A percentile compares a stretch with the other conserved stretches of the same genome.
These are phyloP conservation scores for Caradrina kadenii DNA, from an alignment of 2,888 invertebrate species.

Conservation along the genomic window DNA sequence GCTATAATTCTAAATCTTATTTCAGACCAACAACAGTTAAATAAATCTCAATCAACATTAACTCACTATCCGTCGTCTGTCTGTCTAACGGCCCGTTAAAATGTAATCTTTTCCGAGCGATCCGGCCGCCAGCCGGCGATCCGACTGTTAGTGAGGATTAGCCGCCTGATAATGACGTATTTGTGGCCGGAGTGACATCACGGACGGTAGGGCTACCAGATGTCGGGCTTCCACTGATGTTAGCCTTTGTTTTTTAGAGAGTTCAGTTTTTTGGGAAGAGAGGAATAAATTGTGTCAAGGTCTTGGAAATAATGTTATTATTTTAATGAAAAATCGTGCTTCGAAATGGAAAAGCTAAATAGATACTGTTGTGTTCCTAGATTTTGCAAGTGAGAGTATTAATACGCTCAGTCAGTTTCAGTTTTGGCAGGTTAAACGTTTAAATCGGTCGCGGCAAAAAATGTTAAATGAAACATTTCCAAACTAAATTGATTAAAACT, in stretches of 20 bases:
- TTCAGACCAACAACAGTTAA: slow-evolving; percentile 26
- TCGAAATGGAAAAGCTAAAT: too few species aligned
- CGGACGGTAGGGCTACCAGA: slow-evolving; percentile 37
- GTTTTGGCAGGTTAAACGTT: too few species aligned
- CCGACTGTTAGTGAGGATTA: slow-evolving; percentile 59
- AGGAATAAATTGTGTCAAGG: not conserved
- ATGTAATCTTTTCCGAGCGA: slow-evolving; percentile 60
- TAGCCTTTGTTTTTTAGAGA: not conserved
- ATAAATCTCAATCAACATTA: slow-evolving; percentile 57
- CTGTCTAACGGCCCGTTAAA: slow-evolving; percentile 58
- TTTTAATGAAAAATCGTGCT: too few species aligned
- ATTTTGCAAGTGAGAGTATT: too few species aligned
- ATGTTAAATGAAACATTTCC: not conserved
- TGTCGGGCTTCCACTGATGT: slow-evolving; percentile 8
- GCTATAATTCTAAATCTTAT: not conserved
- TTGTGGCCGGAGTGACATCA: slow-evolving; percentile 58
- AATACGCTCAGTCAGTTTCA: too few species aligned
- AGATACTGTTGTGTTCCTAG: too few species aligned
- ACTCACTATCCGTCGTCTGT: slow-evolving; percentile 46
- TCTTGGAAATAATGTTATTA: not conserved
- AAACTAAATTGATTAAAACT: not conserved
- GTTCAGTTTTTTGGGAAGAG: not conserved
- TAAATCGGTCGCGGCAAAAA: not conserved
- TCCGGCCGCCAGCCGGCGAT: slow-evolving; percentile 37
- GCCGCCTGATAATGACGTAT: slow-evolving; percentile 61